Evolutionary conservation across 2,113 vertebrate genomes (phyloP), one percentile per base, ranked within the genome.

Genomic region (Pardalotus punctatus): DNA sequence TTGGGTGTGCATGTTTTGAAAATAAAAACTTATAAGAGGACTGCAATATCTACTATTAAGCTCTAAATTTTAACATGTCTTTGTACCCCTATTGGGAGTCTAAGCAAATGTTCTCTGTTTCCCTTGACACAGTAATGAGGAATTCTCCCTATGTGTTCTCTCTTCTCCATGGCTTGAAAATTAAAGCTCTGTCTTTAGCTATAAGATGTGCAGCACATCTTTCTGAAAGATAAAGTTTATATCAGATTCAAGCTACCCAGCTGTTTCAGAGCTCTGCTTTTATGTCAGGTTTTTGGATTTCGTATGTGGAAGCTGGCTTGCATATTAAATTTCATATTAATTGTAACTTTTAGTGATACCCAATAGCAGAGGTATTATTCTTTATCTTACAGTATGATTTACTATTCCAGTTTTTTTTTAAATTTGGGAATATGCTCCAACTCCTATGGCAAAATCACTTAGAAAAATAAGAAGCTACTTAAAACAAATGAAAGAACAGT

Each of bases 111-210:
- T 90, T 88, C 69, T 93, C 40, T 13, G 76, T 90, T 94, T 95
- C 60, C 47, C 60, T 83, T 81, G 73, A 74, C 42, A 54, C 23
- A 61, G 33, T 88, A 92, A 95, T 96, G 65, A 95, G 73, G 57
- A 88, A 67, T 92, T 96, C 56, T 78, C 69, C 51, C 78, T 81
- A 27, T 86, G 76, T 73, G 77, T 93, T 66, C 33, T 86, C 69
- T 88, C 43, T 94, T 88, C 67, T 73, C 33, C 21, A 33, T 65
- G 53, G 57, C 60, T 93, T 92, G 74, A 83, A 96, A 95, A 95
- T 96, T 94, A 81, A 94, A 96, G n/a, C 25, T 92, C 36, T 84
- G 56, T 94, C 85, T 92, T 82, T 48, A 90, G 22, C 33, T 93
- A 8, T 50, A 82, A 80, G 29, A 54, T 76, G 25, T 72, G 76